Conservation (phyloP, 2,113 vertebrate species). For the Pteropus alecto region DNA sequence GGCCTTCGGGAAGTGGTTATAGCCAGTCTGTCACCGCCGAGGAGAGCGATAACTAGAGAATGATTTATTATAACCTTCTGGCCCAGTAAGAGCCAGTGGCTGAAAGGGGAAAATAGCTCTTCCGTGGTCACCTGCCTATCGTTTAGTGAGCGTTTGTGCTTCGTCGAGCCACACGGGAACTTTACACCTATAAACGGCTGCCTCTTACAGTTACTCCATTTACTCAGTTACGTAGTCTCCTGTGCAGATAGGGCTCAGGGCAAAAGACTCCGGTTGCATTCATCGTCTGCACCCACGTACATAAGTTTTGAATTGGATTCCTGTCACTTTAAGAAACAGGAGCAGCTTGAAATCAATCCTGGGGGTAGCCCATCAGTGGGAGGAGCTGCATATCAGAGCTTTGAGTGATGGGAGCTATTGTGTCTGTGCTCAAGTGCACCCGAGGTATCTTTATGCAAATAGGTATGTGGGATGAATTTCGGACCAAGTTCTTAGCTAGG, state of each 20-base stretch:
- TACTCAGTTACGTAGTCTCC: not conserved
- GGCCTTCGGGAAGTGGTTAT: not conserved
- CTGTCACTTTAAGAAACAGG: not conserved
- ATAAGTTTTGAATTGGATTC: not conserved
- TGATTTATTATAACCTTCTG: not conserved
- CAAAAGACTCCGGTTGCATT: not conserved
- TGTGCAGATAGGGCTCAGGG: not conserved
- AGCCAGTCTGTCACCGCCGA: accelerated
- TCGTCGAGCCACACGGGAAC: not conserved
- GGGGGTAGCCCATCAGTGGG: not conserved
- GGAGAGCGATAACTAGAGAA: not conserved
- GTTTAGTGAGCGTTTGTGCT: not conserved
- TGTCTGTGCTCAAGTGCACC: not conserved
- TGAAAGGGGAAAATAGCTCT: not conserved
- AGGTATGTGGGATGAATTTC: not conserved
- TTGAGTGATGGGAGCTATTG: not conserved
- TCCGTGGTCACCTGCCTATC: not conserved
- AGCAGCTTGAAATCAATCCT: not conserved
- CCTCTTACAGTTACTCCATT: not conserved
- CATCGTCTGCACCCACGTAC: accelerated
- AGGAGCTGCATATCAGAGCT: not conserved
- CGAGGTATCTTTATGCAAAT: not conserved
- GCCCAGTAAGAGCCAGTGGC: not conserved
- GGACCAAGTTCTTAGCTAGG: not conserved
- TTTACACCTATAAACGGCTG: not conserved